Evolutionary conservation across 1,140 invertebrate genomes (phyloP), one percentile per base, ranked within the genome.

Genomic region (Drosophila ercepeae): DNA sequence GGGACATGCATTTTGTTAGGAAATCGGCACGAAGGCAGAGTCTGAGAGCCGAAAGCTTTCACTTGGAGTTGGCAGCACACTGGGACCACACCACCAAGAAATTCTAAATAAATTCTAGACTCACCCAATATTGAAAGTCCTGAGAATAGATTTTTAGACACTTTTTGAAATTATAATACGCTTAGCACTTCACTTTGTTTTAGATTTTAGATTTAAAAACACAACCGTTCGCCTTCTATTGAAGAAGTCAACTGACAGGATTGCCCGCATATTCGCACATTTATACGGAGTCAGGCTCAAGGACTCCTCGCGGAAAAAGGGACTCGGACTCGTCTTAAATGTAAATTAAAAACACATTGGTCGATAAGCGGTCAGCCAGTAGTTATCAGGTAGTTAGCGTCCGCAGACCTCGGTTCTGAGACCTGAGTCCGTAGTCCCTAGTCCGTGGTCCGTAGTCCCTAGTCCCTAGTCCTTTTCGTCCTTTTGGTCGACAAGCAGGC

Each of bases 311-410:
- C 29, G 8, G 27, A 1, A 7, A 11, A 32, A 11, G 29, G 36
- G 8, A 13, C n/a, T n/a, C n/a, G n/a, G n/a, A n/a, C n/a, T 6
- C 13, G 4, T 2, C 36, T 70, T 45, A 68, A 32, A 64, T 79
- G 64, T 0, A 46, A 51, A 84, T 84, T 84, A 86, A 84, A 76
- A 84, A 86, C 55, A 18, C 67, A 84, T 86, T 75, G 45, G 23
- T 53, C n/a, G 44, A 69, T 61, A 71, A 71, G 25, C 25, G 27
- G 32, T 32, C 23, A 50, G 42, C 9, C 59, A 44, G 48, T 8
- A 14, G 29, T 58, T 49, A 65, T 36, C 52, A 77, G 59, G 46
- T 57, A 78, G 76, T 65, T 44, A 45, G 29, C 11, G 29, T 32
- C 29, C 9, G 16, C 2, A 14, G 27, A 60, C 32, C 41, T 4